Evolutionary conservation across 2,888 invertebrate genomes (phyloP), one percentile per base, ranked within the genome.

Genomic region (Metellina segmentata): DNA sequence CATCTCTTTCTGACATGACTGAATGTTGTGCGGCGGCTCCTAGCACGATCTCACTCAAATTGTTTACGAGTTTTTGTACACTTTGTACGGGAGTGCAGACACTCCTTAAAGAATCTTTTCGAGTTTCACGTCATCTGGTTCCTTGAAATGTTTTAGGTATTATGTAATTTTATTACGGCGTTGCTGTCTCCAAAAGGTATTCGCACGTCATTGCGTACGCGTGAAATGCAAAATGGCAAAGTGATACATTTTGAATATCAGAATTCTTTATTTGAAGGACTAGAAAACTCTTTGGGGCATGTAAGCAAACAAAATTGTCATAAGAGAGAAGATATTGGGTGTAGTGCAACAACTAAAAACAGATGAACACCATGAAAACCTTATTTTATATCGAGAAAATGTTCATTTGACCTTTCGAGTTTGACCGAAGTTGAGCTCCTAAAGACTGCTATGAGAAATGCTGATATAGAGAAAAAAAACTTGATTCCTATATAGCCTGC

Each of bases 401-500:
- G 34, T 72, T 85, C 51, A 72, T 48, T 78, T 85, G 85, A 53
- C 61, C 61, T 85, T 78, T 11, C 61, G 61, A 61, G 74, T 74
- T 34, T 75, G 85, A 75, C 85, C 34, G 34, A 61, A 48, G 81
- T 86, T 86, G 78, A 86, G 78, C 86, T 81, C 53, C 51, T 48
- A 51, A 52, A 51, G 71, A 81, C 79, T 79, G 79, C 51, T 52
- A 87, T 61, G 81, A 79, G 87, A 86, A 70, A 78, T 78, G 61
- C 75, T 19, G 81, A 91, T 70, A 90, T 72, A 88, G 79, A 87
- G 83, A 88, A 90, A 61, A 53, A 61, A 85, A 90, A 88, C 88
- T 85, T 87, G 91, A 91, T 91, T 91, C 91, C 91, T 91, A 91
- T 91, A 83, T 87, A 91, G 87, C 81, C 91, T 91, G 91, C 91